Evolutionary conservation across 2,113 vertebrate genomes (phyloP), one percentile per base, ranked within the genome.

Genomic region (Hirundichthys speculiger): DNA sequence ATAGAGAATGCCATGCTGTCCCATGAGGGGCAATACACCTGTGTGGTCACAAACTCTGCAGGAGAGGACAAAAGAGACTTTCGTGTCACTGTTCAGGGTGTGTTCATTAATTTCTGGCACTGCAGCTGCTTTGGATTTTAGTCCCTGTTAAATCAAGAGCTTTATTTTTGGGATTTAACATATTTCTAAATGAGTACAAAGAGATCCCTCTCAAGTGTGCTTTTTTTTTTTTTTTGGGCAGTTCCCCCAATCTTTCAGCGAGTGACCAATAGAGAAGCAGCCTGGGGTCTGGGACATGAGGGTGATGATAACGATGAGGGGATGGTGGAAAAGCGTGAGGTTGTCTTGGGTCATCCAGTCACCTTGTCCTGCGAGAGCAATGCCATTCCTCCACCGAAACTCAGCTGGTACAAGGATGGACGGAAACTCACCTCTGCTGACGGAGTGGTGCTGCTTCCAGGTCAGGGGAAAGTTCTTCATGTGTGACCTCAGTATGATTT

Each of bases 211-310:
- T 4, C 46, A 24, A n/a, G 42, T 25, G 13, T 43, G 9, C 2
- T 18, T 0, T 61, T 57, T 25, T 15, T 45, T 66, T n/a, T 13
- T n/a, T n/a, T n/a, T n/a, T n/a, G n/a, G 1, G 1, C 81, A 98
- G 96, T 98, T 72, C 96, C 96, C 27, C 96, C 95, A 1, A 54
- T 96, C 62, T 95, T 98, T 88, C 94, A 97, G 70, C 92, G 93
- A 30, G 83, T 93, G 63, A 86, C 34, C 0, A 90, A 91, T 50
- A 70, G 85, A 39, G 91, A 45, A 0, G 89, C 91, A 47, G 90
- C 85, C 68, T 93, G 94, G 4, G 82, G 93, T 74, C 49, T 88
- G 48, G 91, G 79, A 19, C 88, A 89, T 1, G 90, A 92, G 56
- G 91, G 65, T 0, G 94, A 95, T 13, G 59, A 78, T 47, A 85